Evolutionary conservation across 1,140 invertebrate genomes (phyloP).

Genomic region (Chironomus striatipennis): DNA sequence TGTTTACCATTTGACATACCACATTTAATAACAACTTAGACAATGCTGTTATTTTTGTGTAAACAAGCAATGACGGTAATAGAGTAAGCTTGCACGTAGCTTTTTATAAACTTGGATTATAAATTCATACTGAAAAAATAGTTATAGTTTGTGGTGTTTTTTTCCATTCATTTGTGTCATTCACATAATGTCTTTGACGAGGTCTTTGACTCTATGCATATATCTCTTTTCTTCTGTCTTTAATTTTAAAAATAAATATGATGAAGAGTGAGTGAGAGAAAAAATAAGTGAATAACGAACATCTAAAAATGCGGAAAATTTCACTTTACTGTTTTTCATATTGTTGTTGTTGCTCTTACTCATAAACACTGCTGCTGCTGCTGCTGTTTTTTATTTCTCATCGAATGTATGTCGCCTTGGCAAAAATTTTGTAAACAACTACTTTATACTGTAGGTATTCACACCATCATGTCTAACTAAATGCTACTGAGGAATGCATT

Average conservation of each 20-base stretch:
- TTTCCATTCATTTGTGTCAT: neutral
- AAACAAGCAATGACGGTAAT: no score
- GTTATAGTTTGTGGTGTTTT: neutral
- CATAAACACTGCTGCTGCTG: neutral
- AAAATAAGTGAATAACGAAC: neutral
- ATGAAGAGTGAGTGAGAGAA: no score
- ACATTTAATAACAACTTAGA: no score
- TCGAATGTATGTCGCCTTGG: conserved; percentile 11
- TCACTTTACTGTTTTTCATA: neutral
- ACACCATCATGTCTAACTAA: neutral
- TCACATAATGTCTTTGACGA: conserved; percentile 9
- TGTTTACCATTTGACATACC: no score
- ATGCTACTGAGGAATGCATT: neutral
- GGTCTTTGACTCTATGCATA: neutral
- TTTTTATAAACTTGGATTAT: no score
- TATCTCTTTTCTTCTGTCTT: neutral
- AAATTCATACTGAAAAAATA: no score
- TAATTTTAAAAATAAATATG: neutral
- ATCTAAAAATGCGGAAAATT: conserved; percentile 9
- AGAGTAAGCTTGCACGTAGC: no score
- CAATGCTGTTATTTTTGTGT: no score
- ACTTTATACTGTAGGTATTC: neutral
- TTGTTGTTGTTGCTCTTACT: neutral
- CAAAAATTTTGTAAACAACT: conserved; percentile 1
- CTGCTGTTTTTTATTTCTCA: neutral